Conservation (phyloP, 2,113 vertebrate genomes). For the Cyprinodon brontotheroides region DNA sequence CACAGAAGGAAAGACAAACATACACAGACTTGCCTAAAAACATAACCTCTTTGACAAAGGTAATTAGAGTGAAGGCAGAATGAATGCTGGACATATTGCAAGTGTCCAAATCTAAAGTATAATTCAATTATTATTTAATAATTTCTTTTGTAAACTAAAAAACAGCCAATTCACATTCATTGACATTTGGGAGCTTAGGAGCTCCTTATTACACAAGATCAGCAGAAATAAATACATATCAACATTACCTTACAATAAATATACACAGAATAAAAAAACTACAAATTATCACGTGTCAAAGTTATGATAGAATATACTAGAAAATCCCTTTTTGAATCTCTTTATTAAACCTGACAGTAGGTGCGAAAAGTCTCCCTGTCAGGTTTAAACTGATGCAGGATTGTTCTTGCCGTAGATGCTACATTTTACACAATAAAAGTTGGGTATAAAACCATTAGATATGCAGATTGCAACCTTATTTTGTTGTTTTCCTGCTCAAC, state of each 20-base stretch:
- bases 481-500: conserved; percentile 34
- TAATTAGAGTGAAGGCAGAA: background rate
- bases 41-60: too few relatives aligned
- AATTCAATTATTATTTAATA: background rate
- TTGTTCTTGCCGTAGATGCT: background rate
- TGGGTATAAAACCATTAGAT: background rate
- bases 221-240: background rate
- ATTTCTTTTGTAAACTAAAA: background rate
- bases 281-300: too few relatives aligned
- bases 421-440: background rate
- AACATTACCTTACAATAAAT: background rate
- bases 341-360: background rate
- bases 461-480: background rate
- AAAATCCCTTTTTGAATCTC: background rate
- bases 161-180: background rate
- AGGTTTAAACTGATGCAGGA: background rate
- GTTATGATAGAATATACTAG: too few relatives aligned
- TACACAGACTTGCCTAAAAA: too few relatives aligned
- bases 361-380: background rate
- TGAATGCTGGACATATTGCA: background rate
- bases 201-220: background rate
- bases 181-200: background rate
- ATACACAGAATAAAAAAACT: too few relatives aligned
- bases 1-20: too few relatives aligned
- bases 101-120: background rate